These are phyloP conservation scores for Calameuta pallipes DNA, from an alignment of 2,888 invertebrate genomes.

Conservation along the genomic window DNA sequence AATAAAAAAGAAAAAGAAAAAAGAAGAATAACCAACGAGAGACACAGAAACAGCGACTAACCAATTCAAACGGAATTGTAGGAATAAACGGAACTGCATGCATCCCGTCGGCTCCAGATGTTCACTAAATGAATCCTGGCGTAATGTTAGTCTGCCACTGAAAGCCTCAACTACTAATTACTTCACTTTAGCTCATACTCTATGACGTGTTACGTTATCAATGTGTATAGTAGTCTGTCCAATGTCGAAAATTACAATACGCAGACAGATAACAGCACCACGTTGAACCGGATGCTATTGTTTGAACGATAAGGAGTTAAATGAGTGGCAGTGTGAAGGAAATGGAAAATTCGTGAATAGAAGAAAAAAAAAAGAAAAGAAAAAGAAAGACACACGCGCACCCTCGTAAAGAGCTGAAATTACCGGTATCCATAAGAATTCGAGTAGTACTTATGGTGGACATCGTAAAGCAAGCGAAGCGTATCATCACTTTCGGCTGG, in stretches of 20 bases:
- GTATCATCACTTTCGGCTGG: background rate
- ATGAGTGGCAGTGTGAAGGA: background rate
- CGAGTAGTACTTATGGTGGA: background rate
- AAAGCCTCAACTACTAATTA: conserved; percentile 42
- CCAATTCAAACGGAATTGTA: conserved; percentile 60
- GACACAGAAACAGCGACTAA: conserved; percentile 33
- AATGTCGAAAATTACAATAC: background rate
- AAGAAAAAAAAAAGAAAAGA: background rate
- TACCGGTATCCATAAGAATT: background rate
- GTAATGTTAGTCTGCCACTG: conserved; percentile 28
- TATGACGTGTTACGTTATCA: background rate
- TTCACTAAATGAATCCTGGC: conserved; percentile 56
- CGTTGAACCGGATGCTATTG: background rate
- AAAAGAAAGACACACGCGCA: background rate
- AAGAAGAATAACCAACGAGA: background rate
- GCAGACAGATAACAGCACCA: background rate
- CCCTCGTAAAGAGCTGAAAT: background rate
- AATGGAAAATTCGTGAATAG: too few relatives aligned
- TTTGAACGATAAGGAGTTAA: background rate
- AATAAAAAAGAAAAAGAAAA: background rate
- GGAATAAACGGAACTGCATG: conserved; percentile 64
- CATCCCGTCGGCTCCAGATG: conserved; percentile 62
- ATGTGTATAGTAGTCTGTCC: background rate
- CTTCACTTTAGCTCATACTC: conserved; percentile 15
- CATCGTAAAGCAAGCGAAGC: conserved; percentile 10